phyloP scores from a whole-genome alignment of 2,797 vertebrate genomes.

The Schizopygopsis malacanthus region DNA sequence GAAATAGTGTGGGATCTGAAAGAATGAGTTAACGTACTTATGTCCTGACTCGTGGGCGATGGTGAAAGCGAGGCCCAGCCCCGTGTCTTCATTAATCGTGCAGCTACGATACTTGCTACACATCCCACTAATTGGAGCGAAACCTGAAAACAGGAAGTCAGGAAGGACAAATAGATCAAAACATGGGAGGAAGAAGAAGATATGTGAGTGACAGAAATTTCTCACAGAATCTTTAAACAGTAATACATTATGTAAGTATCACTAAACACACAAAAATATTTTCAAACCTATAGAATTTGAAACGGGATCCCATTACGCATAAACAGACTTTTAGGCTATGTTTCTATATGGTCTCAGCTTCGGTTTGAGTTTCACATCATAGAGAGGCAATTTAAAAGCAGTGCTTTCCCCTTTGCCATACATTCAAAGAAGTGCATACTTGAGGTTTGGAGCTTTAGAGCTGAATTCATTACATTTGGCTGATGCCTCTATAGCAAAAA shows the following conservation, averaged over 20 bases:
- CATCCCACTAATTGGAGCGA: slow-evolving; percentile 98
- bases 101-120: slow-evolving; percentile 98
- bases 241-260: not conserved
- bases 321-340: slow-evolving; percentile 1
- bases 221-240: not conserved
- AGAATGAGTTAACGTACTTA: slow-evolving; percentile 83
- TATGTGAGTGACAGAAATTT: not conserved
- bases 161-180: slow-evolving; percentile 15
- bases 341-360: not conserved
- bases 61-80: slow-evolving; percentile 95
- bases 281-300: slow-evolving; percentile 21
- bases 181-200: not conserved
- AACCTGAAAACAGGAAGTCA: slow-evolving; percentile 78
- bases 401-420: slow-evolving; percentile 18
- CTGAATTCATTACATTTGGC: slow-evolving; percentile 54
- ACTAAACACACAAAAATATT: not conserved
- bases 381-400: slow-evolving; percentile 34
- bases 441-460: slow-evolving; percentile 57
- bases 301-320: not conserved
- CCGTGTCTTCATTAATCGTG: slow-evolving; percentile 98
- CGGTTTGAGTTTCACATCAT: slow-evolving; percentile 45
- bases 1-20: not conserved
- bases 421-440: slow-evolving; percentile 52
- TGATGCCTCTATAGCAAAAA: slow-evolving; percentile 31
- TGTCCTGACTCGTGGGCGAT: slow-evolving; percentile 98